Evolutionary conservation across 2,888 invertebrate species (phyloP), one percentile per base, ranked within the genome.

Genomic region (Drosophila mettleri): DNA sequence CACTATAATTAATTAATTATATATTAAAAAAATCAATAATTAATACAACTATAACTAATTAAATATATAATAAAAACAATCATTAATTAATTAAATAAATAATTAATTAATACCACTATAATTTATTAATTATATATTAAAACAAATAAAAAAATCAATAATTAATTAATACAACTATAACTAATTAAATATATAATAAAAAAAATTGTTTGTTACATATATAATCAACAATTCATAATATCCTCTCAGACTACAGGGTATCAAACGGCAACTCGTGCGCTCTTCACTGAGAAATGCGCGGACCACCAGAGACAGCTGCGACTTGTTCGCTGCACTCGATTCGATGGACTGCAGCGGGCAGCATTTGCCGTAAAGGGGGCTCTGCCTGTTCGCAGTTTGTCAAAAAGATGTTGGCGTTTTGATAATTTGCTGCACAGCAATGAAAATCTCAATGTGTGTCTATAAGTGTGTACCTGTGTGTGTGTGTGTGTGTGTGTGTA

Each of bases 371-470:
- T 55, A 46, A 52, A 24, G 57, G 57, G 48, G 31, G 33, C 10
- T 46, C 18, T 12, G 24, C 29, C 78, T 64, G 80, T 88, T 88
- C 69, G 82, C 82, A 82, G 82, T 88, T 82, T 82, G 82, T 82
- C 82, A 82, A 82, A 82, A 82, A 82, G 82, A 82, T 82, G 82
- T 89, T 89, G 89, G 81, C 83, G 80, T 82, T 77, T 80, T 78
- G 90, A 89, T 89, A 89, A 90, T 89, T 77, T 85, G 75, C 80
- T 69, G 71, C 76, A 72, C 68, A 69, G 59, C 74, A 71, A 67
- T 59, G 71, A 64, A 69, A 71, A 60, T 57, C 68, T 45, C 4
- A 38, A 38, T 8, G 22, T 46, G 1, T n/a, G 8, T 2, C n/a
- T n/a, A n/a, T n/a, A n/a, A n/a, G n/a, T n/a, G n/a, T n/a, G n/a